Percentiles rank a stretch among this genome's conserved stretches.
Evolutionary conservation across 1,140 invertebrate genomes (phyloP).

Genomic region (Heliconius himera): DNA sequence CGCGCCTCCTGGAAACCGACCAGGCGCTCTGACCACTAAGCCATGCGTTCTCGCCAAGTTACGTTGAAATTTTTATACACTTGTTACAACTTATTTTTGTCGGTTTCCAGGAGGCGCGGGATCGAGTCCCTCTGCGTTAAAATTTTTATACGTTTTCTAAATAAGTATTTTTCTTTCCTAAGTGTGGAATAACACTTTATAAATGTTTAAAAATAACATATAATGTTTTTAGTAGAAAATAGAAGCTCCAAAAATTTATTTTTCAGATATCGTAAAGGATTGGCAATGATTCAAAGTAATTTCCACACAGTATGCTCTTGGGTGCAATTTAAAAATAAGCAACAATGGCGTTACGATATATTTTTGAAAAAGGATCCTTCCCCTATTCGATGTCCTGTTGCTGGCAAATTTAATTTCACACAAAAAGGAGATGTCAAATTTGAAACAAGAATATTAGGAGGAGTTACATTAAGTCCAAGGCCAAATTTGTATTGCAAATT

Average conservation of each 20-base stretch:
- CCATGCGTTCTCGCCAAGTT: too few relatives aligned
- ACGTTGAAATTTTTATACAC: too few relatives aligned
- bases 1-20: too few relatives aligned
- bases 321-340: slow-evolving; percentile 93
- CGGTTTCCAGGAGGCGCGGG: too few relatives aligned
- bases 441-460: slow-evolving; percentile 95
- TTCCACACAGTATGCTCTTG: slow-evolving; percentile 96
- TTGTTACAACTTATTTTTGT: too few relatives aligned
- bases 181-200: too few relatives aligned
- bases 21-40: too few relatives aligned
- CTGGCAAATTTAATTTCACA: slow-evolving; percentile 96
- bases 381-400: slow-evolving; percentile 96
- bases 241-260: background rate
- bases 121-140: too few relatives aligned
- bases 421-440: slow-evolving; percentile 94
- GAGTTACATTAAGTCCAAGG: slow-evolving; percentile 95
- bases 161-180: too few relatives aligned
- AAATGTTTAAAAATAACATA: too few relatives aligned
- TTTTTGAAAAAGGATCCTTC: slow-evolving; percentile 95
- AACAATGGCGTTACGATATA: slow-evolving; percentile 94
- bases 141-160: too few relatives aligned
- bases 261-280: slow-evolving; percentile 91
- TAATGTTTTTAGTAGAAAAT: too few relatives aligned
- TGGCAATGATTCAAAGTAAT: slow-evolving; percentile 94
- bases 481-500: slow-evolving; percentile 96